Percentiles rank a stretch among this genome's conserved stretches.
Evolutionary conservation across 2,888 invertebrate species (phyloP).

Genomic region (Tipula unca): DNA sequence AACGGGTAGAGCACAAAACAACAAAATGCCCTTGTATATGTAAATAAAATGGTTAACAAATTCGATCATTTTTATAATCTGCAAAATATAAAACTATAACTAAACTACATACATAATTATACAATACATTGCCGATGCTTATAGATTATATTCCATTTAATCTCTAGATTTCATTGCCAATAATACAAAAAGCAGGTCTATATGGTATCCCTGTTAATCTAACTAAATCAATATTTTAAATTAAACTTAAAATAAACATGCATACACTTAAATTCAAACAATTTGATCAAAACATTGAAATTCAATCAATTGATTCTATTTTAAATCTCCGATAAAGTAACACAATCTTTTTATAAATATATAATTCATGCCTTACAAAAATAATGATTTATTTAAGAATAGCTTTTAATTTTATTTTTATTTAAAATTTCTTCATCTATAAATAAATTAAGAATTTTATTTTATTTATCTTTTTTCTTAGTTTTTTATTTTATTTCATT

Average conservation of each 20-base stretch:
- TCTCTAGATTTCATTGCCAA: too few species aligned
- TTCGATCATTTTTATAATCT: too few species aligned
- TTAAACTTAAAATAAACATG: not conserved
- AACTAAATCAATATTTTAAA: not conserved
- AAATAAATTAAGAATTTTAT: not conserved
- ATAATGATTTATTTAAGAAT: slow-evolving; percentile 14
- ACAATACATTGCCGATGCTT: too few species aligned
- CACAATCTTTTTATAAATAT: not conserved
- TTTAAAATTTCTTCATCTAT: not conserved
- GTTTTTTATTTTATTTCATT: not conserved
- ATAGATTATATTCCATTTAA: too few species aligned
- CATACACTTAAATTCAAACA: not conserved
- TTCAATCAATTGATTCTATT: not conserved
- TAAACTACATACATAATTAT: too few species aligned
- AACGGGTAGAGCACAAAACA: too few species aligned
- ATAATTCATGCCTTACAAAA: not conserved
- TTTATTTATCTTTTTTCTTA: not conserved
- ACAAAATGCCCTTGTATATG: too few species aligned
- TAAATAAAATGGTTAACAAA: too few species aligned
- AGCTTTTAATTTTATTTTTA: not conserved
- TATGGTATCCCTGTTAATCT: not conserved
- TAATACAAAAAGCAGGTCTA: too few species aligned
- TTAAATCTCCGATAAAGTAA: not conserved
- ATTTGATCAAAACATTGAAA: not conserved
- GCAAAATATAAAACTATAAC: too few species aligned